Evolutionary conservation across 2,797 vertebrate genomes (phyloP).

Genomic region (Notamacropus eugenii): DNA sequence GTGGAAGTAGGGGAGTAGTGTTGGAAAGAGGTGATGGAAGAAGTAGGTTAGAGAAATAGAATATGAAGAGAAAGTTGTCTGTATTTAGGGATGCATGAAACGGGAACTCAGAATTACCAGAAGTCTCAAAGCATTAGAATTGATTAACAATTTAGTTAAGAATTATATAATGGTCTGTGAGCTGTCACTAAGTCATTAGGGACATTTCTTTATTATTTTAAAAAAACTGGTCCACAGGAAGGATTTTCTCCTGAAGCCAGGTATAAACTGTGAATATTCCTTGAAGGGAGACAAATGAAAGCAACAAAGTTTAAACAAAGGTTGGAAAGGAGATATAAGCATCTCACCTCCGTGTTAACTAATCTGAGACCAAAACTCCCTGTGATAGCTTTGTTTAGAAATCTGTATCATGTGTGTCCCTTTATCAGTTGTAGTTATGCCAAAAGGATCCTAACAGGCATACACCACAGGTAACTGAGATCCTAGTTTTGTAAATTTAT

Average conservation of each 20-base stretch:
- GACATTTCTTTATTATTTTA: background rate
- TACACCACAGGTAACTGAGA: background rate
- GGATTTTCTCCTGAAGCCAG: background rate
- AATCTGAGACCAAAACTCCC: background rate
- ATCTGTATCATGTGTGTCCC: background rate
- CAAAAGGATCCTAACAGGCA: background rate
- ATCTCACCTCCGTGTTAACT: background rate
- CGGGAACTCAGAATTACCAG: background rate
- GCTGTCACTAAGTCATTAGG: background rate
- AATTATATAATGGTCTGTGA: background rate
- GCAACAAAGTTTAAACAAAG: background rate
- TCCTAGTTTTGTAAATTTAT: background rate
- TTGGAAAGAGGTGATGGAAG: background rate
- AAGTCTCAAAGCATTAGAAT: background rate
- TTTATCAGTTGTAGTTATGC: background rate
- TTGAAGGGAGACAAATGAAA: background rate
- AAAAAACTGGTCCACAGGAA: background rate
- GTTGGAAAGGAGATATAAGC: background rate
- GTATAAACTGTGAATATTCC: background rate
- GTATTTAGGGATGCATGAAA: background rate
- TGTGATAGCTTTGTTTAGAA: background rate
- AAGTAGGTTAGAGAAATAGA: background rate
- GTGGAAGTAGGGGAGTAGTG: background rate
- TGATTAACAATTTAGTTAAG: background rate
- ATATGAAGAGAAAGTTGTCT: background rate